phyloP scores from a whole-genome alignment of 2,113 vertebrate genomes.

The Aegypius monachus region DNA sequence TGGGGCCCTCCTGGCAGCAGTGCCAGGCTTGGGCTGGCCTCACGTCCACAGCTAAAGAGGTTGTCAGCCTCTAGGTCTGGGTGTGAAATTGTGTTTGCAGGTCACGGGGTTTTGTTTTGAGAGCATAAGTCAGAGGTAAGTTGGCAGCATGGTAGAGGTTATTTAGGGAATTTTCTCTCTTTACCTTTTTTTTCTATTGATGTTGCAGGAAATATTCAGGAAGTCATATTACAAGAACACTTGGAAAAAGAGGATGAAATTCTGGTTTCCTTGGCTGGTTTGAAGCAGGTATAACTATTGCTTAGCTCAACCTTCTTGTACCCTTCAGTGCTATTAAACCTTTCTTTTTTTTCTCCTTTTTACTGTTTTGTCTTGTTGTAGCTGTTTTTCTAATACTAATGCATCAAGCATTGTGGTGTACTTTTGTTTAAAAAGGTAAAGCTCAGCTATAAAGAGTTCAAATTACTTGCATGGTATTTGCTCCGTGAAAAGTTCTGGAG shows the following conservation, averaged over 20 bases:
- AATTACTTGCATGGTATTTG: not conserved
- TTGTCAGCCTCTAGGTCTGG: not conserved
- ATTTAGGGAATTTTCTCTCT: not conserved
- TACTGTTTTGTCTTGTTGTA: not conserved
- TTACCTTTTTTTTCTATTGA: not conserved
- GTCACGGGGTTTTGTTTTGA: not conserved
- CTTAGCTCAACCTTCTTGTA: not conserved
- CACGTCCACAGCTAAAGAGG: not conserved
- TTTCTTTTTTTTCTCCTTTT: not conserved
- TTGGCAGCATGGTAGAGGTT: not conserved
- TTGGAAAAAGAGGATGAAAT: conserved; percentile 96
- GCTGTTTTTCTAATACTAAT: not conserved
- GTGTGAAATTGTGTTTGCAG: not conserved
- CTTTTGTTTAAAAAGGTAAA: not conserved
- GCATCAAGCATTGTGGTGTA: not conserved
- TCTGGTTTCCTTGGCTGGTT: conserved; percentile 92
- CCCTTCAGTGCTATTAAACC: not conserved
- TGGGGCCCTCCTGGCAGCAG: not conserved
- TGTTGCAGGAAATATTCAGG: conserved; percentile 92
- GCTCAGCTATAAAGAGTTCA: not conserved
- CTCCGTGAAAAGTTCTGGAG: not conserved
- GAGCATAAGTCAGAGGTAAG: not conserved
- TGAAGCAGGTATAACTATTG: conserved; percentile 86
- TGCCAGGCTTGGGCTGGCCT: not conserved
- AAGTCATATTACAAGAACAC: conserved; percentile 92